A percentile compares a stretch with the other conserved stretches of the same genome.
Conservation (phyloP, 2,797 vertebrate genomes). For the Tragelaphus eurycerus region DNA sequence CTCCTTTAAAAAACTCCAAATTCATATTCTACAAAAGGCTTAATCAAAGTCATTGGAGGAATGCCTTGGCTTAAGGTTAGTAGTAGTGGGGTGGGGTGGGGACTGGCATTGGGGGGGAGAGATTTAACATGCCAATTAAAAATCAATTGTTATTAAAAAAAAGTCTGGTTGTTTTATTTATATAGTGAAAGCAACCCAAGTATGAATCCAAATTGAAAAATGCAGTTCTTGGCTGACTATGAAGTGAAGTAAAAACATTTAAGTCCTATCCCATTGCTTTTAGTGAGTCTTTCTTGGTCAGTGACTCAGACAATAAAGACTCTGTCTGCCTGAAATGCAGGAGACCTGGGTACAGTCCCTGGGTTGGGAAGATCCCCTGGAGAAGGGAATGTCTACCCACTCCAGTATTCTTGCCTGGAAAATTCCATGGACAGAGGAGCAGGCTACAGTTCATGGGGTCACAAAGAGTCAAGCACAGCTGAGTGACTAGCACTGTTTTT, state of each 20-base stretch:
- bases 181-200: conserved; percentile 44
- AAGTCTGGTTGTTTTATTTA: conserved; percentile 59
- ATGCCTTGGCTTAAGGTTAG: conserved; percentile 6
- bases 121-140: conserved; percentile 57
- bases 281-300: neutral
- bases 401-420: neutral
- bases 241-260: conserved; percentile 3
- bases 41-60: conserved; percentile 20
- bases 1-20: conserved; percentile 45
- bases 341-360: neutral
- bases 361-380: neutral
- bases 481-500: neutral
- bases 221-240: neutral
- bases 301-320: neutral
- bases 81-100: neutral
- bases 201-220: conserved; percentile 27
- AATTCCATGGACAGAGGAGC: neutral
- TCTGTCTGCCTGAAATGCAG: neutral
- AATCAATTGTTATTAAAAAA: conserved; percentile 60
- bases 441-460: neutral
- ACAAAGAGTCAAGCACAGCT: neutral
- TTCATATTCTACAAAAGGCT: conserved; percentile 32
- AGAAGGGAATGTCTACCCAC: neutral
- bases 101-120: neutral
- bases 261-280: neutral